A percentile compares a stretch with the other conserved stretches of the same genome.
phyloP scores from a whole-genome alignment of 2,113 vertebrate species.

The Bothrops jararaca region DNA sequence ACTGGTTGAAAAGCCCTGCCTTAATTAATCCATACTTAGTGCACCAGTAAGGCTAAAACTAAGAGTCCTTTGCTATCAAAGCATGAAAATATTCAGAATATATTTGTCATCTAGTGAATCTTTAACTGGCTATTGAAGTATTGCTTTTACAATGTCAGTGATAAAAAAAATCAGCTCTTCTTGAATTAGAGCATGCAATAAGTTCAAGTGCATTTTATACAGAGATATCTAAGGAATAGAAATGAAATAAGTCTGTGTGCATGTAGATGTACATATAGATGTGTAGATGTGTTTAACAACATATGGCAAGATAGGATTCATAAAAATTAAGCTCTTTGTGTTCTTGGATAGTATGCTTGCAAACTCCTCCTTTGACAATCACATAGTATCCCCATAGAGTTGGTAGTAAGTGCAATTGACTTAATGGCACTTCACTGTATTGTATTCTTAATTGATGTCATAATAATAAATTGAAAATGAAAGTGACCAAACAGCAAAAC shows the following conservation, averaged over 20 bases:
- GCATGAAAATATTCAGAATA: constrained; percentile 41
- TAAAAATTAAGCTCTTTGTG: fast-evolving
- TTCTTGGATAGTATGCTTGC: background rate
- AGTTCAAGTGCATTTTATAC: background rate
- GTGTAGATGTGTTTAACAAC: too few species aligned
- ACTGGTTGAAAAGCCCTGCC: too few species aligned
- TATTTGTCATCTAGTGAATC: constrained; percentile 45
- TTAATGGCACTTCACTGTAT: background rate
- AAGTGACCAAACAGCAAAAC: background rate
- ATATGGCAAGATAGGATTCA: background rate
- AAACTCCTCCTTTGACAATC: background rate
- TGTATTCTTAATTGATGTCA: background rate
- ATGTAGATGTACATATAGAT: background rate
- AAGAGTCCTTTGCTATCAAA: constrained; percentile 40
- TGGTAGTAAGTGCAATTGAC: background rate
- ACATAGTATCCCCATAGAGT: background rate
- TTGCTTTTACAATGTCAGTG: background rate
- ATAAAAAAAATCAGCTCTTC: background rate
- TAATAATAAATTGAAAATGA: background rate
- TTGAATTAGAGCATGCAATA: fast-evolving
- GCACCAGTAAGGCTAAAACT: constrained; percentile 41
- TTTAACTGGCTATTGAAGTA: constrained; percentile 30
- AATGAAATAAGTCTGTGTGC: background rate
- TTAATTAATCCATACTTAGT: constrained; percentile 52
- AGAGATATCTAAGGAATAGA: background rate